Conservation (phyloP, 2,888 invertebrate species). For the Altica lythri region DNA sequence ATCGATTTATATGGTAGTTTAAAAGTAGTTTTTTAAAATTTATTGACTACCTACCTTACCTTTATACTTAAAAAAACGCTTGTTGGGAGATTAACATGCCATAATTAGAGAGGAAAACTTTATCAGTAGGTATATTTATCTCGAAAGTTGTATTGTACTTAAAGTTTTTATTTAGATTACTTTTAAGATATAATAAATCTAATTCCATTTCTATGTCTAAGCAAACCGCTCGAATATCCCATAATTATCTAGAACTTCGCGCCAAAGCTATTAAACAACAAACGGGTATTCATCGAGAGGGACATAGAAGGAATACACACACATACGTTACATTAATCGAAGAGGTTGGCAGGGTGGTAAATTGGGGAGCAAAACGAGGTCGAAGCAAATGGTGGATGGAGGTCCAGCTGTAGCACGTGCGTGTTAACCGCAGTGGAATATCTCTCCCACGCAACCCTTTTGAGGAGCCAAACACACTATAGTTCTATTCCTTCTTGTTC, state of each 20-base stretch:
- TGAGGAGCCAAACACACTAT: conserved; percentile 50
- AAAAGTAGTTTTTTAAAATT: too few species aligned
- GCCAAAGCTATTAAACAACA: conserved; percentile 24
- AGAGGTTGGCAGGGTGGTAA: conserved; percentile 27
- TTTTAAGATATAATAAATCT: too few species aligned
- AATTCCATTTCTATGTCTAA: too few species aligned
- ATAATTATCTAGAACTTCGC: conserved; percentile 6
- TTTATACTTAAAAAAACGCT: too few species aligned
- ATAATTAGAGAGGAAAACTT: too few species aligned
- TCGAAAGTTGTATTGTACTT: too few species aligned
- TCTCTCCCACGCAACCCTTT: conserved; percentile 55
- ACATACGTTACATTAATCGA: conserved; percentile 50
- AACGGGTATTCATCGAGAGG: conserved; percentile 17
- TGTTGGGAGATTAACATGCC: too few species aligned
- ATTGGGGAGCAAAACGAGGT: conserved; percentile 33
- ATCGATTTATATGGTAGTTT: too few species aligned
- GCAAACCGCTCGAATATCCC: background rate
- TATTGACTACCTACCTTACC: too few species aligned
- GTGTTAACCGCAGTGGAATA: conserved; percentile 55
- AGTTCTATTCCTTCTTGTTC: conserved; percentile 34
- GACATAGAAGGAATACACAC: conserved; percentile 24
- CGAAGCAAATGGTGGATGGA: conserved; percentile 38
- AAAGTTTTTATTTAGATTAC: too few species aligned
- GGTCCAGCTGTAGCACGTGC: conserved; percentile 55
- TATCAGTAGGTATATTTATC: too few species aligned